Evolutionary conservation across 2,888 invertebrate species (phyloP).

Genomic region (Conus canariensis): DNA sequence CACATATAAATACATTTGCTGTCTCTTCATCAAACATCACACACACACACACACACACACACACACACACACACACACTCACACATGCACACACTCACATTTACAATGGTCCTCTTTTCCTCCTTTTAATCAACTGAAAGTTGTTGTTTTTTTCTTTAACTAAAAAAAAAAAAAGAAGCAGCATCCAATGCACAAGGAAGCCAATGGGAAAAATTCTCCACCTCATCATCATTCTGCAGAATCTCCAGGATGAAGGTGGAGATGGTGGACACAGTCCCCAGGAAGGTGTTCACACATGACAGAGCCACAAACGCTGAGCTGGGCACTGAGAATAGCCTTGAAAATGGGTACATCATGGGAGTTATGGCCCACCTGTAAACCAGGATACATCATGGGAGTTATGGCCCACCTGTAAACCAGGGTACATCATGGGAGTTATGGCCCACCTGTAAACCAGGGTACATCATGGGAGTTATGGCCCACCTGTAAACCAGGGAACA

Average conservation of each 20-base stretch:
- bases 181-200: too few species aligned
- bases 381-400: slow-evolving; percentile 84
- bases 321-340: slow-evolving; percentile 87
- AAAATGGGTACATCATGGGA: slow-evolving; percentile 86
- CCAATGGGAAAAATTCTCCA: slow-evolving; percentile 45
- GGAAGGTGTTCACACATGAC: slow-evolving; percentile 89
- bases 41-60: too few species aligned
- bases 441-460: slow-evolving; percentile 85
- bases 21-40: too few species aligned
- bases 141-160: too few species aligned
- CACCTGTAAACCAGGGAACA: slow-evolving; percentile 85
- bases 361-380: slow-evolving; percentile 84
- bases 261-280: slow-evolving; percentile 83
- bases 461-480: slow-evolving; percentile 86
- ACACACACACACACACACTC: too few species aligned
- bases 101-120: too few species aligned
- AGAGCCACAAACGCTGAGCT: slow-evolving; percentile 91
- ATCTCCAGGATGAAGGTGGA: slow-evolving; percentile 88
- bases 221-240: slow-evolving; percentile 78
- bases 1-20: too few species aligned
- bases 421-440: slow-evolving; percentile 86
- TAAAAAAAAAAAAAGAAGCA: too few species aligned
- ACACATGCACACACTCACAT: too few species aligned
- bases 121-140: too few species aligned
- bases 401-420: slow-evolving; percentile 84